These are phyloP conservation scores for Sylvia borin DNA, from an alignment of 2,797 vertebrate species.

Conservation along the genomic window DNA sequence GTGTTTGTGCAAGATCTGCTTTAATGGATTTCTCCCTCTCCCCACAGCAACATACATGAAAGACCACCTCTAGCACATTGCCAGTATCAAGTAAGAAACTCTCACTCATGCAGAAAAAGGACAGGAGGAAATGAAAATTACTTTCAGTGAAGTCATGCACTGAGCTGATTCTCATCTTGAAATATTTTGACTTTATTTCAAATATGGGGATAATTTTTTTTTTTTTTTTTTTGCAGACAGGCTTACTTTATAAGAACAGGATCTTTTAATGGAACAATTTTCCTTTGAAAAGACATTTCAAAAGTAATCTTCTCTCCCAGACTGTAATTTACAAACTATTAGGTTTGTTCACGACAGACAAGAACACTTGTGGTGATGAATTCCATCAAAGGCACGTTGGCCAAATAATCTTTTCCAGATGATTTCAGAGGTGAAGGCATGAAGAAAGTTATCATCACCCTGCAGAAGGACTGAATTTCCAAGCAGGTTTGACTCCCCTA, in stretches of 20 bases:
- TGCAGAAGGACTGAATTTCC: not conserved
- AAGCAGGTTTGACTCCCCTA: not conserved
- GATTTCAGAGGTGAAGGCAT: not conserved
- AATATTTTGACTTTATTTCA: not conserved
- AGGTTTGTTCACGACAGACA: not conserved
- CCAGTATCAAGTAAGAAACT: not conserved
- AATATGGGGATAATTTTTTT: not conserved
- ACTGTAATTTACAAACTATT: not conserved
- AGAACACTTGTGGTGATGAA: not conserved
- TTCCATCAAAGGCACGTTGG: not conserved
- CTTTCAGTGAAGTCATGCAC: not conserved
- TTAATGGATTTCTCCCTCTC: fast-evolving
- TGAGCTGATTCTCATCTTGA: not conserved
- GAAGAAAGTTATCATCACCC: not conserved
- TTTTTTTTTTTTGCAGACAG: not conserved
- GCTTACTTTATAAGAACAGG: not conserved
- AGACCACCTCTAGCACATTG: not conserved
- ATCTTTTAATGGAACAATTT: not conserved
- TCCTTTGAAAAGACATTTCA: not conserved
- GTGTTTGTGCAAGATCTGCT: not conserved
- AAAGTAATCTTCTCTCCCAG: not conserved
- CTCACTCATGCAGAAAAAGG: not conserved
- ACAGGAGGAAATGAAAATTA: not conserved
- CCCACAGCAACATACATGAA: not conserved
- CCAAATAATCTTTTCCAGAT: not conserved